Conservation (phyloP, 2,888 invertebrate species). For the Ennomos quercinarius region DNA sequence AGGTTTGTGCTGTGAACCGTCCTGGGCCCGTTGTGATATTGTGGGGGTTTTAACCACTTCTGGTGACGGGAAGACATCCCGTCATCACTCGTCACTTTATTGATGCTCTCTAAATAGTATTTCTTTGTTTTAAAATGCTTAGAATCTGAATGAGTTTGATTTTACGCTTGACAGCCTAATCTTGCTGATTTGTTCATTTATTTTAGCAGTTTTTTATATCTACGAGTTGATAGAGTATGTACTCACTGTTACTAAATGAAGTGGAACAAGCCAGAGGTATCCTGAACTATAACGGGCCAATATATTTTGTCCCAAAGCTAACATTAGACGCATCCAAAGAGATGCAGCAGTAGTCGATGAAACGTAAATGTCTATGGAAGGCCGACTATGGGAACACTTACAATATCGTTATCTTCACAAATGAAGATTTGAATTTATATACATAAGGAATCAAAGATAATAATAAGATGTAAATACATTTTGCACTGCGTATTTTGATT, state of each 20-base stretch:
- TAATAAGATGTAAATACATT: slow-evolving; percentile 50
- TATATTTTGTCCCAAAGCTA: slow-evolving; percentile 25
- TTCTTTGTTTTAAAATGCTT: slow-evolving; percentile 43
- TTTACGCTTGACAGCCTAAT: background rate
- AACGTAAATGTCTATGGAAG: slow-evolving; percentile 5
- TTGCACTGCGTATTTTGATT: slow-evolving; percentile 41
- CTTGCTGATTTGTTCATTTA: background rate
- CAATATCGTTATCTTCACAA: slow-evolving; percentile 75
- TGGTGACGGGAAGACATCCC: background rate
- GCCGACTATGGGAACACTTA: slow-evolving; percentile 64
- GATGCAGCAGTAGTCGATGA: slow-evolving; percentile 44
- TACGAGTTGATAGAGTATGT: background rate
- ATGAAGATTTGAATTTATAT: slow-evolving; percentile 71
- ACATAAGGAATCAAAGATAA: slow-evolving; percentile 46
- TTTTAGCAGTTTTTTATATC: background rate
- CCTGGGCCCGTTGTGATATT: slow-evolving; percentile 48
- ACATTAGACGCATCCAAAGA: slow-evolving; percentile 20
- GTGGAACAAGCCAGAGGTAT: background rate
- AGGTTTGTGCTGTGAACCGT: slow-evolving; percentile 61
- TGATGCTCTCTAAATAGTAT: slow-evolving; percentile 17
- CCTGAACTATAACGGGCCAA: slow-evolving; percentile 7
- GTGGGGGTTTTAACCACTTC: slow-evolving; percentile 12
- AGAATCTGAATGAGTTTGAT: slow-evolving; percentile 40
- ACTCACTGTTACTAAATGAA: background rate
- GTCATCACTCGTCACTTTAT: slow-evolving; percentile 2